Conservation (phyloP, 2,113 vertebrate species). For the Chamaea fasciata region DNA sequence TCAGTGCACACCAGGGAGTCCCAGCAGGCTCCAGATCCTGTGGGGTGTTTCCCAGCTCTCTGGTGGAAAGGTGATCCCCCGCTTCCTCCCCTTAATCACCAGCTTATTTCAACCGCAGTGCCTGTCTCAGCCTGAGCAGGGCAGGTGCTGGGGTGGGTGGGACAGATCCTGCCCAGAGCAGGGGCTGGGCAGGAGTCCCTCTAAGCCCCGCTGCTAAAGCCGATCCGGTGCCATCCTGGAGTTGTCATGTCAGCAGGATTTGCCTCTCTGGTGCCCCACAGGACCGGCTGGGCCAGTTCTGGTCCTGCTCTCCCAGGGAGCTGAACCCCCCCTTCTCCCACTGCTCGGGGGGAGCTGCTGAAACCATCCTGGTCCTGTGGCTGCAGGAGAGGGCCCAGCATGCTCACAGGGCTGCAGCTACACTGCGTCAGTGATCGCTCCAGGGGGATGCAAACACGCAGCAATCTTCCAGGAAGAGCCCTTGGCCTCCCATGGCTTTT, state of each 20-base stretch:
- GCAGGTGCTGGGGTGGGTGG: background rate
- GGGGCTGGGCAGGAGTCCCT: background rate
- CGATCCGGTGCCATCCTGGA: fast-evolving
- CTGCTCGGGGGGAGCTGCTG: background rate
- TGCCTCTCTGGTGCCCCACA: background rate
- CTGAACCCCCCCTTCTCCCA: background rate
- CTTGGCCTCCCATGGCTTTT: background rate
- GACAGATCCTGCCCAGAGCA: background rate
- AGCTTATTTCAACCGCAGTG: fast-evolving
- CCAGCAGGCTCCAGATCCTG: background rate
- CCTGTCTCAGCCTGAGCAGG: background rate
- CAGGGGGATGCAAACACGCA: background rate
- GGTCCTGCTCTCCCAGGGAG: fast-evolving
- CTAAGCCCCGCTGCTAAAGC: background rate
- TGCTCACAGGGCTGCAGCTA: fast-evolving
- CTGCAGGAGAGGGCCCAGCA: background rate
- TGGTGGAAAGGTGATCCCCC: background rate
- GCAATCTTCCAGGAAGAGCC: slow-evolving; percentile 38
- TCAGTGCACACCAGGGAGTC: fast-evolving
- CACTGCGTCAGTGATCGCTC: fast-evolving
- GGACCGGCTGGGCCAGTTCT: background rate
- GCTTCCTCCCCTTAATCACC: background rate
- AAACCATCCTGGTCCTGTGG: background rate
- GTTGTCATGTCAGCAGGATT: background rate
- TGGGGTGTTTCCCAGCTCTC: background rate